Conservation (phyloP, 1,140 invertebrate species). For the Megalopta genalis region DNA sequence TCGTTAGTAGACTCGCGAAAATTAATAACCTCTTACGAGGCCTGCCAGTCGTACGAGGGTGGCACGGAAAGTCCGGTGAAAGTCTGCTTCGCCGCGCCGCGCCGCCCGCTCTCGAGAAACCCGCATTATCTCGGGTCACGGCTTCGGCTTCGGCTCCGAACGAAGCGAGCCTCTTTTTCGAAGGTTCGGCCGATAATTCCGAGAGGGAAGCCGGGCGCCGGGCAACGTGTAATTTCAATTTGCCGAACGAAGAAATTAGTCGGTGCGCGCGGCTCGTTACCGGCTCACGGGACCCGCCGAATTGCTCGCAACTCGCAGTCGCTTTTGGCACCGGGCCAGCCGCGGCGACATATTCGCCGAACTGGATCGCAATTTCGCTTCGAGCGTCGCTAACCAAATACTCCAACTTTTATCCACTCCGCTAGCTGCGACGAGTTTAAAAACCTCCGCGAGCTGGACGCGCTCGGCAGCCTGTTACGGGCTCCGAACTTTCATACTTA, state of each 20-base stretch:
- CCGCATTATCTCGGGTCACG: constrained; percentile 45
- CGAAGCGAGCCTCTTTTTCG: constrained; percentile 27
- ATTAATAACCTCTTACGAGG: constrained; percentile 49
- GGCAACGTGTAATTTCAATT: constrained; percentile 69
- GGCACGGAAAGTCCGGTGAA: constrained; percentile 55
- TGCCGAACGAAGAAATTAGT: constrained; percentile 66
- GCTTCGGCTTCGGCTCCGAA: constrained; percentile 1
- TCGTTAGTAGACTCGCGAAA: constrained; percentile 32
- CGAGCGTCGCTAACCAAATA: not conserved
- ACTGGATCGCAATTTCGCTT: not conserved
- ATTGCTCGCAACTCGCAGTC: constrained; percentile 21
- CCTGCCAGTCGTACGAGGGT: not conserved
- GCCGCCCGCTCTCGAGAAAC: not conserved
- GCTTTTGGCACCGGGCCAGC: constrained; percentile 26
- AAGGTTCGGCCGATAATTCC: constrained; percentile 51
- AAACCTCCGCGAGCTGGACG: too few species aligned
- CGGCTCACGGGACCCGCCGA: constrained; percentile 38
- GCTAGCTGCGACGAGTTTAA: not conserved
- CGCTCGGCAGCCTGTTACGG: too few species aligned
- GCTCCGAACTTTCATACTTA: too few species aligned
- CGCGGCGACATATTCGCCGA: not conserved
- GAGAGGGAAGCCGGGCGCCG: constrained; percentile 13
- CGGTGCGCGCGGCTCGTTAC: constrained; percentile 50
- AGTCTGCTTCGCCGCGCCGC: constrained; percentile 15
- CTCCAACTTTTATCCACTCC: constrained; percentile 5